These are phyloP conservation scores for Hypercompe scribonia DNA, from an alignment of 2,888 invertebrate species.

Conservation along the genomic window DNA sequence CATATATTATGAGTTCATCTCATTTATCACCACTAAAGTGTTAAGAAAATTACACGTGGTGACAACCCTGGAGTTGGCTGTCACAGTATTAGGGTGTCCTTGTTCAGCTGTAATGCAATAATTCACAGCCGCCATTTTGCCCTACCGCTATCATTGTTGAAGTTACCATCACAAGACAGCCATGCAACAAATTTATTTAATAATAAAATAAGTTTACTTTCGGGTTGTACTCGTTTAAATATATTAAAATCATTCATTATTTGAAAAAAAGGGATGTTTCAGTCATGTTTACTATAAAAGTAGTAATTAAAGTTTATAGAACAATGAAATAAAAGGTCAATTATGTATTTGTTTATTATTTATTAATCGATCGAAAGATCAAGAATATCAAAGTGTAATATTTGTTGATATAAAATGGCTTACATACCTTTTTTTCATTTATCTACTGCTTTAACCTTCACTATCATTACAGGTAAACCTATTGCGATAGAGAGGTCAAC, in stretches of 20 bases:
- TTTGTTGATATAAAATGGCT: too few species aligned
- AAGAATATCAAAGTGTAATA: too few species aligned
- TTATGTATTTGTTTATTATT: background rate
- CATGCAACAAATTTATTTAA: background rate
- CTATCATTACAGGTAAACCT: too few species aligned
- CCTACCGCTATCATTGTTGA: slow-evolving; percentile 25
- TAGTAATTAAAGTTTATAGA: too few species aligned
- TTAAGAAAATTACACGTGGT: background rate
- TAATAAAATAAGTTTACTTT: background rate
- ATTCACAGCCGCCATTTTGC: slow-evolving; percentile 68
- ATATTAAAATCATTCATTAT: background rate
- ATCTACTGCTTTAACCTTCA: too few species aligned
- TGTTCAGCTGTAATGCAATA: slow-evolving; percentile 71
- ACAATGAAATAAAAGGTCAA: background rate
- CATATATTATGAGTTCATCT: too few species aligned
- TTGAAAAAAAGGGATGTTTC: background rate
- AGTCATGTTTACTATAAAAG: background rate
- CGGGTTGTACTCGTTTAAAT: background rate
- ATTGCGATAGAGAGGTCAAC: too few species aligned
- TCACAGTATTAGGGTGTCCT: slow-evolving; percentile 72
- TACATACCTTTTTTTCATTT: too few species aligned
- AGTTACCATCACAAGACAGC: background rate
- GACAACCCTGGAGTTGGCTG: slow-evolving; percentile 58
- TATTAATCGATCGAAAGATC: background rate
- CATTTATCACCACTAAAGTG: too few species aligned